Conservation (phyloP, 2,888 invertebrate genomes). For the Erebia epiphron region DNA sequence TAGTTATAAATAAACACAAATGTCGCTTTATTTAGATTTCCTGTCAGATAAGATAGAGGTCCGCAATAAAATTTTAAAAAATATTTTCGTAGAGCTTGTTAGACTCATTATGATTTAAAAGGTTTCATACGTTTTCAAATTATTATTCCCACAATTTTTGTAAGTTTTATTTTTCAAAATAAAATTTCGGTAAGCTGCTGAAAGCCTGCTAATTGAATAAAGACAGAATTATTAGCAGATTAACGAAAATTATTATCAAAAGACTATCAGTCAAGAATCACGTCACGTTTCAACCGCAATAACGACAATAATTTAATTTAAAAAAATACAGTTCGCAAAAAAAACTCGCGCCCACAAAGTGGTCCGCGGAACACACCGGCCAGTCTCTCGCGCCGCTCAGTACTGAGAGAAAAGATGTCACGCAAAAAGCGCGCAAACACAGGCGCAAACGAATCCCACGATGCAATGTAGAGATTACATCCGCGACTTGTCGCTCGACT, state of each 20-base stretch:
- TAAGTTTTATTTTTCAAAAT: no score
- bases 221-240: background rate
- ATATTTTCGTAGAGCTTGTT: no score
- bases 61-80: no score
- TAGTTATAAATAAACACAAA: no score
- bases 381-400: slow-evolving; percentile 47
- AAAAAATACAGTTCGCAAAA: background rate
- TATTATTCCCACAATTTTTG: no score
- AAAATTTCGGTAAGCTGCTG: no score
- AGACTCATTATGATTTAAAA: no score
- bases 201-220: no score
- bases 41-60: no score
- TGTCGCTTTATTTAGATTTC: no score
- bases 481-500: background rate
- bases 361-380: slow-evolving; percentile 44
- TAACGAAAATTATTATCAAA: background rate
- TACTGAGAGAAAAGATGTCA: slow-evolving; percentile 49
- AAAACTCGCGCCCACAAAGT: background rate
- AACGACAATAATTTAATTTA: background rate
- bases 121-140: no score
- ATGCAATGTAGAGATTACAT: background rate
- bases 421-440: slow-evolving; percentile 41
- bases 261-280: background rate
- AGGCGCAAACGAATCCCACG: slow-evolving; percentile 19
- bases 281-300: background rate